Base-by-base conservation (phyloP, 2,888 invertebrate species). In the Stenurella melanura region DNA sequence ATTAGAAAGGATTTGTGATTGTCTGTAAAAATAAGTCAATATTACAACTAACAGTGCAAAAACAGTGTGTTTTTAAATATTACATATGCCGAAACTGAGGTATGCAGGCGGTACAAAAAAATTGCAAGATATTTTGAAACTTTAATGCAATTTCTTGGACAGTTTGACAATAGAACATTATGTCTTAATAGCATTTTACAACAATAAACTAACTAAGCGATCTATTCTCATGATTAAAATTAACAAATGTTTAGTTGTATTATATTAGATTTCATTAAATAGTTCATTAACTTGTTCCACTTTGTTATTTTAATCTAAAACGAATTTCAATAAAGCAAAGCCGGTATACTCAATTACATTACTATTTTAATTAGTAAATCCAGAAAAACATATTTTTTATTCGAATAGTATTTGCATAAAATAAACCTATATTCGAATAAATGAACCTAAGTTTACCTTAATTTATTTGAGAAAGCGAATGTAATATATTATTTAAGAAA, bases 181-280 rank as follows among this genome's bases (percentile, higher is more conserved):
- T 67, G 21, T 56, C 67, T 54, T 54, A 54, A 50, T 54, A 50
- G n/a, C 50, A 15, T 75, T 67, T 75, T 72, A 67, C 21, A 67
- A 75, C 75, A 75, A 75, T 75, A 63, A 61, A 18, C 18, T 56
- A 61, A 54, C 18, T 56, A 61, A 54, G 38, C 66, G 66, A 73
- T 56, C 19, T 64, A 26, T 71, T 75, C 72, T 54, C 75, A 70
- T 60, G 69, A 75, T 75, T 75, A 75, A 30, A 58, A 67, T 75
- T 56, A 63, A 34, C 66, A 50, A 75, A 67, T 58, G 38, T 75
- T 66, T 63, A 54, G 67, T 67, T 67, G 67, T 54, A 56, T 67
- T 67, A 67, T 21, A 67, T 67, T 67, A 26, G 26, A 50, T 67
- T 54, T 26, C 26, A 54, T 19, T 67, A 67, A 54, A 54, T 67